Evolutionary conservation across 2,797 vertebrate species (phyloP).

Genomic region (Brachymystax lenok): DNA sequence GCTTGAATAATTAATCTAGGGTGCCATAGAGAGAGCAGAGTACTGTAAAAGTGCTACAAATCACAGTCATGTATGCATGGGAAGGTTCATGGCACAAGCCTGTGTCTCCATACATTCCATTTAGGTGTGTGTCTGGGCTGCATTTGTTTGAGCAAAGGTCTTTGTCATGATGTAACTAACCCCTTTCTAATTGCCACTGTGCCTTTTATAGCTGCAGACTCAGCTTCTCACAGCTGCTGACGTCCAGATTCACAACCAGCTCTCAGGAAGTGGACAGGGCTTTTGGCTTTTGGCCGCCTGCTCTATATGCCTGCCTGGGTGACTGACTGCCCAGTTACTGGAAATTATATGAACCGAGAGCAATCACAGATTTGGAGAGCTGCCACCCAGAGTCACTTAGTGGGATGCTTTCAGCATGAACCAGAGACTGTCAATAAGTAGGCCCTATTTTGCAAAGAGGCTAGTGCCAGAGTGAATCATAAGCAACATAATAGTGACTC

Average conservation of each 20-base stretch:
- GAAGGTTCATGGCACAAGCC: background rate
- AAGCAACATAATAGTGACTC: background rate
- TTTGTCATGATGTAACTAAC: background rate
- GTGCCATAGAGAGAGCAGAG: background rate
- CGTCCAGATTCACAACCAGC: background rate
- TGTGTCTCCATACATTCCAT: background rate
- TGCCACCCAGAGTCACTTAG: background rate
- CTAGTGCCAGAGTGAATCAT: background rate
- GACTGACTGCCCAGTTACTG: background rate
- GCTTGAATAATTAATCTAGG: conserved; percentile 6
- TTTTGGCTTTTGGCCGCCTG: background rate
- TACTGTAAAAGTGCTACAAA: background rate
- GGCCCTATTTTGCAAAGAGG: background rate
- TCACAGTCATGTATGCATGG: background rate
- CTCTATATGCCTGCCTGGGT: background rate
- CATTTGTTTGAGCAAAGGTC: background rate
- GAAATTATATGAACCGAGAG: background rate
- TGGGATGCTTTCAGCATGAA: background rate
- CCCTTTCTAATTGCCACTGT: background rate
- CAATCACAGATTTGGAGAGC: conserved; percentile 2
- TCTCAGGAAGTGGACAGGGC: background rate
- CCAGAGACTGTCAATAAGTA: background rate
- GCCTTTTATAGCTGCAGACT: background rate
- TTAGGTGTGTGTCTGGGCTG: background rate
- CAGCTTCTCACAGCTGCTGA: background rate